phyloP scores from a whole-genome alignment of 53 echinoderm and acorn worm species.

The Antedon mediterranea region DNA sequence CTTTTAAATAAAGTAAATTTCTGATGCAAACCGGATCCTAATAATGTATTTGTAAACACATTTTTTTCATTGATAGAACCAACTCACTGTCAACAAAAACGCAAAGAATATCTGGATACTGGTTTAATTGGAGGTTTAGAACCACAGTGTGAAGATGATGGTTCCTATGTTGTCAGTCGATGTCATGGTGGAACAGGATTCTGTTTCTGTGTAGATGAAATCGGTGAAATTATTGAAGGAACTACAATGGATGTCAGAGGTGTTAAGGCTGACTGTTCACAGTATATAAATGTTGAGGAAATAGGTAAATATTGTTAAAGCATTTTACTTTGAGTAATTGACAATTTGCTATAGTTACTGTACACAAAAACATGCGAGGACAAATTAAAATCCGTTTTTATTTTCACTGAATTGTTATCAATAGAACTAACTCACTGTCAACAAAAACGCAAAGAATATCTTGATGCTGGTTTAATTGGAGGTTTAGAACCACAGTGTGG shows the following conservation, averaged over 20 bases:
- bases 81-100: not conserved
- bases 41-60: too few relatives aligned
- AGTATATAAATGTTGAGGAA: not conserved
- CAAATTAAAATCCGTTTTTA: too few relatives aligned
- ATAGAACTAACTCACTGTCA: not conserved
- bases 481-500: slow-evolving; percentile 4
- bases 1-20: too few relatives aligned
- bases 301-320: not conserved
- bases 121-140: not conserved
- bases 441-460: not conserved
- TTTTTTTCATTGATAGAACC: not conserved
- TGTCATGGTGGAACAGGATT: slow-evolving; percentile 19
- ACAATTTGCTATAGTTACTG: too few relatives aligned
- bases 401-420: too few relatives aligned
- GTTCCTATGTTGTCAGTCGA: slow-evolving; percentile 1
- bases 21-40: too few relatives aligned
- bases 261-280: not conserved
- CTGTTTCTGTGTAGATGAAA: slow-evolving; percentile 30
- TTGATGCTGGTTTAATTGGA: not conserved
- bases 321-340: too few relatives aligned
- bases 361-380: too few relatives aligned
- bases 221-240: not conserved
- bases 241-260: not conserved
- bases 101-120: not conserved
- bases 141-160: slow-evolving; percentile 12